A percentile compares a stretch with the other conserved stretches of the same genome.
phyloP scores from a whole-genome alignment of 2,888 invertebrate genomes.

The Napeogenes inachia region DNA sequence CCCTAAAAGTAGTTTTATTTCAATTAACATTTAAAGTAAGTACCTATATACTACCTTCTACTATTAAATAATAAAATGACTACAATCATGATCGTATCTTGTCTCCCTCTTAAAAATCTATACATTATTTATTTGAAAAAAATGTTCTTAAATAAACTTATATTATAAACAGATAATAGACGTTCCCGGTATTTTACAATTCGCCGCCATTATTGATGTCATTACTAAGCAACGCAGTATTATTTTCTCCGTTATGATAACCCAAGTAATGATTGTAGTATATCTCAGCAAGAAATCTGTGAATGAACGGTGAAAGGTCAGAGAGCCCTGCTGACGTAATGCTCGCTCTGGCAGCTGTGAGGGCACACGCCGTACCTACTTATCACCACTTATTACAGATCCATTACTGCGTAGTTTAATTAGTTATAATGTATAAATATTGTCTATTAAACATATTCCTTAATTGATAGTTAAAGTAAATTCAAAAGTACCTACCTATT shows the following conservation, averaged over 20 bases:
- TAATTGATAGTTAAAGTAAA: slow-evolving; percentile 19
- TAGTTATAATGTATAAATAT: slow-evolving; percentile 2
- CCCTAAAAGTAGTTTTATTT: no score
- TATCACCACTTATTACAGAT: slow-evolving; percentile 17
- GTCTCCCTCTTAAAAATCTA: no score
- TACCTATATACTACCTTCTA: no score
- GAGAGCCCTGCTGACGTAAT: slow-evolving; percentile 39
- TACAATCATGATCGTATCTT: no score
- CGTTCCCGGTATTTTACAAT: no score
- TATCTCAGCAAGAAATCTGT: slow-evolving; percentile 35
- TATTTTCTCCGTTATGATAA: slow-evolving; percentile 20
- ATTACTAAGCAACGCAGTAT: background rate
- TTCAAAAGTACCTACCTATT: background rate
- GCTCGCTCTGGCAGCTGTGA: slow-evolving; percentile 34
- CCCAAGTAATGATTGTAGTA: slow-evolving; percentile 22
- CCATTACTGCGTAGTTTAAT: slow-evolving; percentile 30
- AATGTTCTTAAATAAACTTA: no score
- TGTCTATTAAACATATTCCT: background rate
- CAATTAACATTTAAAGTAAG: no score
- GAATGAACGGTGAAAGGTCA: slow-evolving; percentile 44
- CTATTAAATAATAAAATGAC: no score
- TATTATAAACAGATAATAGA: no score
- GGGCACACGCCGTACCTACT: slow-evolving; percentile 20
- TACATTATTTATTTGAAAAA: no score
- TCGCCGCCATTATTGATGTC: no score